Conservation (phyloP, 2,888 invertebrate species). For the Agrilus cyanescens region DNA sequence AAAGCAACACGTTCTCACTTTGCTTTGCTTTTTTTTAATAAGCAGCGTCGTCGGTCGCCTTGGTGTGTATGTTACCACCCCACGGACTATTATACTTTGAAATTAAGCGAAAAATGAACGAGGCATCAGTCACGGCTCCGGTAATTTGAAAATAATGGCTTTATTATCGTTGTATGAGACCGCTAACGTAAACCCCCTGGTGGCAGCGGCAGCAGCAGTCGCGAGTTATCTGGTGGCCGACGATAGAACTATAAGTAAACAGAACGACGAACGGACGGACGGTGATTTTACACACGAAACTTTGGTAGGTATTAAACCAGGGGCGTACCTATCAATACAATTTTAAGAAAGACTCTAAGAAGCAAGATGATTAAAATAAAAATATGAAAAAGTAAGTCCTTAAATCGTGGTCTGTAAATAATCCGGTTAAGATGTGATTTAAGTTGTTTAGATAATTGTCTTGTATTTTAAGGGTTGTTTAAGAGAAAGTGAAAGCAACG, state of each 20-base stretch:
- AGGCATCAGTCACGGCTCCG: conserved; percentile 15
- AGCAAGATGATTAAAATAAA: too few species aligned
- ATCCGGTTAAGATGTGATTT: too few species aligned
- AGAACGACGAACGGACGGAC: conserved; percentile 13
- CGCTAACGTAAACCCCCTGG: conserved; percentile 15
- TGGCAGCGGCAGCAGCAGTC: conserved; percentile 17
- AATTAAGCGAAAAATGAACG: conserved; percentile 11
- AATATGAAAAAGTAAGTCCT: not conserved
- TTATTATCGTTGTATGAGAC: conserved; percentile 19
- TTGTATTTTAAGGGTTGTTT: not conserved
- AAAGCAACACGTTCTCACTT: too few species aligned
- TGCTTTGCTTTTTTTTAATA: too few species aligned
- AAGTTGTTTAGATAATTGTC: too few species aligned
- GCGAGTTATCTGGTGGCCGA: conserved; percentile 23
- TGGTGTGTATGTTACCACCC: too few species aligned
- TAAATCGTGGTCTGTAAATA: too few species aligned
- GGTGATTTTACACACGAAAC: too few species aligned
- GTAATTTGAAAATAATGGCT: conserved; percentile 24
- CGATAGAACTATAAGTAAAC: conserved; percentile 22
- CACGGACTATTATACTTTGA: not conserved
- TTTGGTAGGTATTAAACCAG: too few species aligned
- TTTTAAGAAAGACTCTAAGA: too few species aligned
- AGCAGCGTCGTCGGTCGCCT: too few species aligned
- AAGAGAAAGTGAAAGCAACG: not conserved
- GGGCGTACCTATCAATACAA: too few species aligned